These are phyloP conservation scores for Aricia agestis DNA, from an alignment of 1,140 invertebrate genomes.

Conservation along the genomic window DNA sequence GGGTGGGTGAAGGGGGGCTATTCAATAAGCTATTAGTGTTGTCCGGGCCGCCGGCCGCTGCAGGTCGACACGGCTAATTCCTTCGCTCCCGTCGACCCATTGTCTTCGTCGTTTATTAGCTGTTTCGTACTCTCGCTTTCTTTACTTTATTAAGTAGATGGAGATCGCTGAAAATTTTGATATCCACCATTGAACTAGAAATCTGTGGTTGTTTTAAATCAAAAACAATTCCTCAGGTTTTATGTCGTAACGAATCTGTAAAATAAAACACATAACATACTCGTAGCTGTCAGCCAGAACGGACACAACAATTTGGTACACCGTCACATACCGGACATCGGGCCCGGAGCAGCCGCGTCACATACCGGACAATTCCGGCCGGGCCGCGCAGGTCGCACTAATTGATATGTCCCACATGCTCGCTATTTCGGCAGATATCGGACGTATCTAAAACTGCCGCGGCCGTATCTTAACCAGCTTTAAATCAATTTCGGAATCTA, in stretches of 20 bases:
- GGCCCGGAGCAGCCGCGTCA: background rate
- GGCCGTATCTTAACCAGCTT: background rate
- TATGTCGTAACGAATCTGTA: too few species aligned
- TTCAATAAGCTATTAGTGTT: constrained; percentile 1
- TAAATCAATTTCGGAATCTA: background rate
- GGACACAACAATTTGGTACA: background rate
- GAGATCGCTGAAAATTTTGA: too few species aligned
- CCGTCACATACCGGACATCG: background rate
- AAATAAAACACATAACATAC: background rate
- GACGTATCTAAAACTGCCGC: background rate
- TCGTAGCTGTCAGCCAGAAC: background rate
- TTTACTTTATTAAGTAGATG: background rate
- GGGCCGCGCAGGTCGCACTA: background rate
- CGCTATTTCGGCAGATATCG: background rate
- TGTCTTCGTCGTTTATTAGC: background rate
- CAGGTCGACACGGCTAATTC: background rate
- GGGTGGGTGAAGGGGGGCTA: background rate
- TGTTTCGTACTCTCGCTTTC: background rate
- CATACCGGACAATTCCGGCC: background rate
- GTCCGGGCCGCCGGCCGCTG: background rate
- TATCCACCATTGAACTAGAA: too few species aligned
- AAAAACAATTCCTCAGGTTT: too few species aligned
- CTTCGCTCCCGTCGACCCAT: background rate
- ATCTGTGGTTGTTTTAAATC: too few species aligned
- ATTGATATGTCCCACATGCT: background rate